phyloP scores from a whole-genome alignment of 2,113 vertebrate genomes.

The Neolamprologus hecqui region DNA sequence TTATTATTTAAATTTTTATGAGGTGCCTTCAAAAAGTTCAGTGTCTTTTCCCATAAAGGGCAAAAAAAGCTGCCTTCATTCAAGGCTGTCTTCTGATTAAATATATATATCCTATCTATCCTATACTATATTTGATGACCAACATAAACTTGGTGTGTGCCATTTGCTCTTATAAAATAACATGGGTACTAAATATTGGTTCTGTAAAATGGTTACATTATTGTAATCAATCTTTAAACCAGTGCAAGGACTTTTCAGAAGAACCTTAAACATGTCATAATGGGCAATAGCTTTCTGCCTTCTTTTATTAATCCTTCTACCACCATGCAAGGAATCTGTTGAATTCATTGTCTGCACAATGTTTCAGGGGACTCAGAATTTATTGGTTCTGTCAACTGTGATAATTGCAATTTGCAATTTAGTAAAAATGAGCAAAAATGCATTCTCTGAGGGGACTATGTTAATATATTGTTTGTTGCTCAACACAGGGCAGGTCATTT shows the following conservation, averaged over 20 bases:
- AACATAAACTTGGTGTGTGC: not conserved
- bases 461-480: slow-evolving; percentile 34
- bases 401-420: slow-evolving; percentile 42
- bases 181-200: not conserved
- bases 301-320: slow-evolving; percentile 13
- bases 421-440: slow-evolving; percentile 16
- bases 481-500: slow-evolving; percentile 23
- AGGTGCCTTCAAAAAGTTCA: not conserved
- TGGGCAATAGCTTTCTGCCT: not conserved
- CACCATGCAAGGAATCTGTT: not conserved
- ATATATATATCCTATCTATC: not conserved
- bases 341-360: not conserved
- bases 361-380: slow-evolving; percentile 10
- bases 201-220: not conserved
- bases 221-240: not conserved
- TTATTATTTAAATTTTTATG: not conserved
- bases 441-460: not conserved
- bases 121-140: not conserved
- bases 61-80: not conserved
- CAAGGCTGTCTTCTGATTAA: not conserved
- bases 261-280: not conserved
- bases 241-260: not conserved
- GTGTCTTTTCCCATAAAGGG: not conserved
- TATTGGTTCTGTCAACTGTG: slow-evolving; percentile 25
- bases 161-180: not conserved